A percentile compares a stretch with the other conserved stretches of the same genome.
Evolutionary conservation across 2,888 invertebrate genomes (phyloP).

Genomic region (Pterostichus madidus): DNA sequence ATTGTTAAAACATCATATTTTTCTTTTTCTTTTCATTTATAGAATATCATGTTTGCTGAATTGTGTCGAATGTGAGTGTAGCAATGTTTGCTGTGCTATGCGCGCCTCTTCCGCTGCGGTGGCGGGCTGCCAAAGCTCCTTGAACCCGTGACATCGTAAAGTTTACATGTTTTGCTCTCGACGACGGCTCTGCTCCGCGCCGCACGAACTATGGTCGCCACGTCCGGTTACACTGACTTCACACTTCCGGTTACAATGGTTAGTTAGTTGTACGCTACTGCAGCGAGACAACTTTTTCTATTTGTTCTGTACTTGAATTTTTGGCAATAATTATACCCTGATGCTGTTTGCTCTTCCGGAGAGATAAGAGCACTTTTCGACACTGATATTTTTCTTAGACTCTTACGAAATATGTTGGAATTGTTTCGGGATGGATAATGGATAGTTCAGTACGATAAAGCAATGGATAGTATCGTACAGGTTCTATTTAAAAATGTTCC

Average conservation of each 20-base stretch:
- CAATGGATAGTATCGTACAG: no score
- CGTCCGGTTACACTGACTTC: constrained; percentile 61
- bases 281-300: background rate
- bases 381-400: background rate
- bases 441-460: no score
- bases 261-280: constrained; percentile 30
- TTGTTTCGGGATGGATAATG: no score
- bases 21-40: no score
- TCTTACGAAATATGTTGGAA: no score
- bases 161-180: constrained; percentile 57
- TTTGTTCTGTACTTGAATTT: constrained; percentile 27
- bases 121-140: constrained; percentile 71
- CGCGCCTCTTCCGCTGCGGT: constrained; percentile 71
- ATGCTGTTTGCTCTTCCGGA: no score
- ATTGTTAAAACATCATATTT: no score
- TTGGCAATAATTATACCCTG: background rate
- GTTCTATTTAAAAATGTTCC: no score
- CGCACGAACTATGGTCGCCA: constrained; percentile 61
- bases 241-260: constrained; percentile 56
- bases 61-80: no score
- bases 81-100: constrained; percentile 54
- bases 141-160: constrained; percentile 64
- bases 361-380: background rate
- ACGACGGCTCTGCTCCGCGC: constrained; percentile 38
- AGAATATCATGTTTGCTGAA: no score